Percentiles rank a stretch among this genome's conserved stretches.
phyloP scores from a whole-genome alignment of 2,113 vertebrate species.

The Tragelaphus imberbis region DNA sequence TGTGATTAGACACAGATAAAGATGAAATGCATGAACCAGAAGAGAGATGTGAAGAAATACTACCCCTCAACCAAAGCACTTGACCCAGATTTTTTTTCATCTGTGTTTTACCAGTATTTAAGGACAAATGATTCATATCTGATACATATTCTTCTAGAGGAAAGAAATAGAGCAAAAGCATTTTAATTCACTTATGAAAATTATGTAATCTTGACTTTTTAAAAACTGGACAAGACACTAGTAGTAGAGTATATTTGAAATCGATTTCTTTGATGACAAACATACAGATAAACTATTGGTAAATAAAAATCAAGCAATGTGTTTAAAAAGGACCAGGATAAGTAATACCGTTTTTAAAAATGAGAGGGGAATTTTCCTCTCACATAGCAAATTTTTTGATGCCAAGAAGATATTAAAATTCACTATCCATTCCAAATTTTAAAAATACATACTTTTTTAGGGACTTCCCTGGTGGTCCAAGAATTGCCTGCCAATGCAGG shows the following conservation, averaged over 20 bases:
- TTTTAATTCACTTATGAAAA: neutral
- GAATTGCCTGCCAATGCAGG: neutral
- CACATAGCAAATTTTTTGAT: neutral
- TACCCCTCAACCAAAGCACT: neutral
- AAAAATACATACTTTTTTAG: neutral
- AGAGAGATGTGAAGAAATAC: neutral
- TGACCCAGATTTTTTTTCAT: neutral
- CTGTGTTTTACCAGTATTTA: neutral
- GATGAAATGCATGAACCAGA: neutral
- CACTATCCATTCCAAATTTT: neutral
- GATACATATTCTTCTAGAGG: neutral
- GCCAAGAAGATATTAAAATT: neutral
- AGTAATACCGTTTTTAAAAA: neutral
- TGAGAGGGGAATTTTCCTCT: neutral
- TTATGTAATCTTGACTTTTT: neutral
- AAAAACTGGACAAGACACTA: neutral
- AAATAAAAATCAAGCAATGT: neutral
- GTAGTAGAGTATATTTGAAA: neutral
- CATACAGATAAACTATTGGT: slow-evolving; percentile 6
- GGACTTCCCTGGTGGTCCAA: neutral
- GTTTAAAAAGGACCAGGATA: neutral
- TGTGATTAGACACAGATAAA: neutral
- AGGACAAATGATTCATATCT: neutral
- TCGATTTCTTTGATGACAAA: neutral
- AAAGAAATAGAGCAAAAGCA: neutral